Evolutionary conservation across 1,140 invertebrate genomes (phyloP).

Genomic region (Bombus terrestris): DNA sequence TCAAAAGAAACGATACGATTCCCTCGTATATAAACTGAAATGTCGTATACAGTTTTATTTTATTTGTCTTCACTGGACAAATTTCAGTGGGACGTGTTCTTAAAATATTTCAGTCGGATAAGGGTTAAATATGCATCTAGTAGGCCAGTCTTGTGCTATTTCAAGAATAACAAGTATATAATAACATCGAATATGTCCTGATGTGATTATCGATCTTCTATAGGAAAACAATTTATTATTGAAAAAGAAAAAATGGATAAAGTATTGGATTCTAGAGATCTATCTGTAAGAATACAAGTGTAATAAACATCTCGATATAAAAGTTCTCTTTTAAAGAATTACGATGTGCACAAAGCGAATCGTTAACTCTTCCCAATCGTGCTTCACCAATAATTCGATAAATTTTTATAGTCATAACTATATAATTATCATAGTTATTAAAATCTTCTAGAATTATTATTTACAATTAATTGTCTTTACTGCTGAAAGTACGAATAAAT

Average conservation of each 20-base stretch:
- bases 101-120: conserved; percentile 28
- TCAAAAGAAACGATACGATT: neutral
- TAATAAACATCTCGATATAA: neutral
- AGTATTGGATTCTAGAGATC: neutral
- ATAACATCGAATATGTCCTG: neutral
- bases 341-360: neutral
- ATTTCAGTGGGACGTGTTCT: conserved; percentile 24
- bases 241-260: neutral
- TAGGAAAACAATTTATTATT: neutral
- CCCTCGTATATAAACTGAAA: neutral
- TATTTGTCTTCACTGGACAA: neutral
- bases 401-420: neutral
- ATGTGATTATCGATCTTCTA: neutral
- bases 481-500: too few relatives aligned
- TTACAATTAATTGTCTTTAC: too few relatives aligned
- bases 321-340: neutral
- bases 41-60: neutral
- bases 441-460: neutral
- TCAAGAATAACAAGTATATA: conserved; percentile 4
- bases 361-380: conserved; percentile 21
- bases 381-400: neutral
- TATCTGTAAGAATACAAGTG: neutral
- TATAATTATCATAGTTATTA: neutral
- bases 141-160: conserved; percentile 16
- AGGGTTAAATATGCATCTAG: conserved; percentile 21